Evolutionary conservation across 2,797 vertebrate genomes (phyloP).

Genomic region (Hoplostethus mediterraneus): DNA sequence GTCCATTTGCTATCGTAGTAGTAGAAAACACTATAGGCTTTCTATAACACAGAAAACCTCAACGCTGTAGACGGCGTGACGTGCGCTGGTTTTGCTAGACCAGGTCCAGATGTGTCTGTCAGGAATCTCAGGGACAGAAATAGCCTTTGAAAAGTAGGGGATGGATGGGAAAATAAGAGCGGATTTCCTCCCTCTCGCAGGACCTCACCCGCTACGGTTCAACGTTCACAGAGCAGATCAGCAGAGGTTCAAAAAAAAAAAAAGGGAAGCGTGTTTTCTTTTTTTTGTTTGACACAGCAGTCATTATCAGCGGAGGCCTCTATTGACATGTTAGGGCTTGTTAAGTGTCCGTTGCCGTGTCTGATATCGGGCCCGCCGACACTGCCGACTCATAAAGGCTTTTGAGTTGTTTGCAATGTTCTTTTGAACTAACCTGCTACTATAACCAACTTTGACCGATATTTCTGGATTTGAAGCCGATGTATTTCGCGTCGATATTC

Average conservation of each 20-base stretch:
- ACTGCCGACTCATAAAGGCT: neutral
- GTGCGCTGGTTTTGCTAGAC: constrained; percentile 46
- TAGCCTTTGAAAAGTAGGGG: constrained; percentile 47
- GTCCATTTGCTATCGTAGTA: no score
- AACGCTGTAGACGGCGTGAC: constrained; percentile 58
- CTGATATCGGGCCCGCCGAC: constrained; percentile 32
- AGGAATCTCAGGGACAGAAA: constrained; percentile 57
- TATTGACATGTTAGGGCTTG: constrained; percentile 27
- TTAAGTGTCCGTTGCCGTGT: constrained; percentile 46
- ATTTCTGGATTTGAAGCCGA: no score
- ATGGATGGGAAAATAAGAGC: constrained; percentile 69
- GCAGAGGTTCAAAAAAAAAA: constrained; percentile 30
- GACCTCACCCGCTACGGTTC: constrained; percentile 42
- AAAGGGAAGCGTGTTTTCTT: constrained; percentile 45
- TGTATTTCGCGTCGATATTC: no score
- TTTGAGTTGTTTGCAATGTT: no score
- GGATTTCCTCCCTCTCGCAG: constrained; percentile 60
- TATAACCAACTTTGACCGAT: no score
- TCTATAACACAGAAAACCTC: constrained; percentile 11
- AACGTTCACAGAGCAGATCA: constrained; percentile 39
- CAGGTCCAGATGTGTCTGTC: constrained; percentile 74
- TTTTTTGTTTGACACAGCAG: constrained; percentile 61
- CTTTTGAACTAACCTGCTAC: no score
- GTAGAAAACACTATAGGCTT: no score
- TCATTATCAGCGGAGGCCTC: constrained; percentile 67